phyloP scores from a whole-genome alignment of 2,888 invertebrate species.

The Eurytoma adleriae region DNA sequence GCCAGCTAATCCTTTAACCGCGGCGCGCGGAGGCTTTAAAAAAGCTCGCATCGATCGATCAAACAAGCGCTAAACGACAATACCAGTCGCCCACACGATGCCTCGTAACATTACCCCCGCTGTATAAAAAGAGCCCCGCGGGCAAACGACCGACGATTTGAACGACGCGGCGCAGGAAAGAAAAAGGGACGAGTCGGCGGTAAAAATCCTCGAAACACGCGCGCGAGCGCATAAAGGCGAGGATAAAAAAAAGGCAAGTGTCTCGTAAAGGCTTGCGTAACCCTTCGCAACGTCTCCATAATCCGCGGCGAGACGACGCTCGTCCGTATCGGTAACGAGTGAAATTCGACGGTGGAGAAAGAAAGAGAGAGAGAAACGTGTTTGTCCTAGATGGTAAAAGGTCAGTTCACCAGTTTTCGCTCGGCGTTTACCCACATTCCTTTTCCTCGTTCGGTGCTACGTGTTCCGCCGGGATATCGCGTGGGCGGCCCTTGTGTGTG shows the following conservation, averaged over 20 bases:
- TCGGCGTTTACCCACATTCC: background rate
- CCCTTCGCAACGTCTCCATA: background rate
- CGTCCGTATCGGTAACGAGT: too few species aligned
- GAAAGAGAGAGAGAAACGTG: conserved; percentile 16
- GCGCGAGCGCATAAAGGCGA: background rate
- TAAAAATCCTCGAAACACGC: conserved; percentile 13
- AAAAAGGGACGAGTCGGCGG: background rate
- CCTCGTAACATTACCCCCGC: background rate
- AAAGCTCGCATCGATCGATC: too few species aligned
- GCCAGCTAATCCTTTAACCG: too few species aligned
- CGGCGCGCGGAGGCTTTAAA: too few species aligned
- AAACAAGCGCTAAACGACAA: too few species aligned
- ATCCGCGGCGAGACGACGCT: too few species aligned
- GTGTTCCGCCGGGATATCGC: background rate
- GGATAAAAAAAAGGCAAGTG: conserved; percentile 28
- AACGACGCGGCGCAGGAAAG: background rate
- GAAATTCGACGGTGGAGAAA: too few species aligned
- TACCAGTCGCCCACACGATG: background rate
- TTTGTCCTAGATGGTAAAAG: conserved; percentile 37
- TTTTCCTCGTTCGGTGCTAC: background rate
- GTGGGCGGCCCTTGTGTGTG: too few species aligned
- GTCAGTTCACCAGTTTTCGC: conserved; percentile 24
- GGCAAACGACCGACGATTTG: conserved; percentile 23
- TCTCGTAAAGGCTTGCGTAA: conserved; percentile 44
- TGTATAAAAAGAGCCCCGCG: background rate